Conservation (phyloP, 2,113 vertebrate species). For the Meriones unguiculatus region DNA sequence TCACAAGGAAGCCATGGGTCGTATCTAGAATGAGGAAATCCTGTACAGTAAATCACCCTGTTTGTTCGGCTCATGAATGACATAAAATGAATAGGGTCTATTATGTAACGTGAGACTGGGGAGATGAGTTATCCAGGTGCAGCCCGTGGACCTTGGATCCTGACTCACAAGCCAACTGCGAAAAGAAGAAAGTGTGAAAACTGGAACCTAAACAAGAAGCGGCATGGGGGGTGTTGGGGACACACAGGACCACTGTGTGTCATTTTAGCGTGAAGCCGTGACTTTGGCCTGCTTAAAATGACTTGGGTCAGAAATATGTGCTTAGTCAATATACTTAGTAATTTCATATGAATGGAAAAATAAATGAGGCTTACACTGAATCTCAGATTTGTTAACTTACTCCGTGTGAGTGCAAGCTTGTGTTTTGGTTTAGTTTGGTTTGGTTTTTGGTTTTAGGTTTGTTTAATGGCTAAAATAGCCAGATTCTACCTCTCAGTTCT, state of each 20-base stretch:
- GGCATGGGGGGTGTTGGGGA: neutral
- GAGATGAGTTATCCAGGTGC: neutral
- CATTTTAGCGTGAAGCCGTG: neutral
- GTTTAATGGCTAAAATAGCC: neutral
- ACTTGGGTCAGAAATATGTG: neutral
- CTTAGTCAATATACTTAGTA: neutral
- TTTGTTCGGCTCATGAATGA: slow-evolving; percentile 12
- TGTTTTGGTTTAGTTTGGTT: neutral
- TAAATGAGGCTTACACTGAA: neutral
- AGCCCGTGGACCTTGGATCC: neutral
- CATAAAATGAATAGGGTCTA: neutral
- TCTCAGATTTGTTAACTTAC: neutral
- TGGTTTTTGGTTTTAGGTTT: neutral
- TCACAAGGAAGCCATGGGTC: neutral
- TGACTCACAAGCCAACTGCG: neutral
- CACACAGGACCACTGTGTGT: neutral
- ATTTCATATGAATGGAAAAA: neutral
- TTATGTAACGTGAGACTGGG: neutral
- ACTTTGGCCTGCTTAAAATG: slow-evolving; percentile 32
- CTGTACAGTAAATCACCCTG: neutral
- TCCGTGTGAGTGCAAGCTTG: neutral
- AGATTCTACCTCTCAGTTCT: neutral
- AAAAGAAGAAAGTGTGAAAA: slow-evolving; percentile 7
- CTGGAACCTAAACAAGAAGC: neutral
- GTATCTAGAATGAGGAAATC: neutral